Base-by-base conservation (phyloP, 92 coral and sea anemone species). In the Micromussa lordhowensis region DNA sequence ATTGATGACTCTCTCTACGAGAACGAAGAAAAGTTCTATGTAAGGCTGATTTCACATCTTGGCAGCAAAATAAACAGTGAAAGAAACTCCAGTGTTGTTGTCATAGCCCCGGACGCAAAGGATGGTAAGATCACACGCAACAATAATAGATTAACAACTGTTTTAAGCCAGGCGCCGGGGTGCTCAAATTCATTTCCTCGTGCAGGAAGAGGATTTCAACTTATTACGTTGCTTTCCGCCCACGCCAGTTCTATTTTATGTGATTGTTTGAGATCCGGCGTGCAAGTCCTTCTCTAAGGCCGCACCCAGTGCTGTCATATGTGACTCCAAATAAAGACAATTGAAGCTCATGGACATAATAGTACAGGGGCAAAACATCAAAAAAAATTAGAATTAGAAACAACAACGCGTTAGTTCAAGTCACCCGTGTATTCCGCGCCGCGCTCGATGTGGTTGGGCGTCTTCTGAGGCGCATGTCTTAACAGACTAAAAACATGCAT, bases 1-100 rank as follows among this genome's bases (percentile, higher is more conserved):
- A 96, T 98, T 18, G 99, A 98, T 77, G 99, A 98, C 81, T 92
- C 99, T 6, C 85, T 98, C 55, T 98, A 98, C 79, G 99, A 98
- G 84, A 94, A 95, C 54, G 98, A 98, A 35, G 99, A 98, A 79
- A 81, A 75, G 69, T 94, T 98, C 44, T 48, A 82, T 53, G 98
- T 98, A 21, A 64, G 86, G 68, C 73, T 98, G 63, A 38, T 84
- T 8, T 91, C 99, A 26, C 88, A 91, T 77, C 78, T 88, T 14
- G 96, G 96, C 29, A 95, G 98, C 86, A 90, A 81, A 72, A 92
- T 96, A 78, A 94, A 90, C 86, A 59, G 69, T 48, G 91, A 83
- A 40, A 86, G 87, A 77, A 88, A 91, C 85, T 90, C 63, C 21
- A 91, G 94, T 51, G 87, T 85, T 19, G 93, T 98, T 12, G 66